These are phyloP conservation scores for Peromyscus polionotus DNA, from an alignment of 2,113 vertebrate species.

Conservation along the genomic window DNA sequence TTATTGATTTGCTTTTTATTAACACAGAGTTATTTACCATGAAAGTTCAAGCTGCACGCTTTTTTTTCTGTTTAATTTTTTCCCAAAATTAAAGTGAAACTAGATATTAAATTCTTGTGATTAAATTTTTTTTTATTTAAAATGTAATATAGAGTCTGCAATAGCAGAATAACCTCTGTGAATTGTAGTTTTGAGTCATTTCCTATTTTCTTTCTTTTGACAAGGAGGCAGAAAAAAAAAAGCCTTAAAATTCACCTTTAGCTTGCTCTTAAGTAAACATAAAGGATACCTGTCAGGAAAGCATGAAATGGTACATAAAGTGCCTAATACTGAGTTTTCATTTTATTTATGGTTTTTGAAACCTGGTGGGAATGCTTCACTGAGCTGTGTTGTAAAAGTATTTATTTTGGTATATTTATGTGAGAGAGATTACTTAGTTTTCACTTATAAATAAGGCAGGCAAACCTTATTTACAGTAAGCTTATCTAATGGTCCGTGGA, in stretches of 20 bases:
- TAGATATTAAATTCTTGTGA: constrained; percentile 72
- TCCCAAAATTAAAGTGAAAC: constrained; percentile 70
- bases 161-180: constrained; percentile 74
- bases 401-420: constrained; percentile 85
- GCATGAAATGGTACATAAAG: constrained; percentile 84
- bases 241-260: constrained; percentile 84
- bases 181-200: constrained; percentile 84
- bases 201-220: constrained; percentile 86
- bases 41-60: constrained; percentile 82
- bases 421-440: constrained; percentile 88
- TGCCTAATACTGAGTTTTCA: constrained; percentile 85
- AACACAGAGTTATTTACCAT: constrained; percentile 85
- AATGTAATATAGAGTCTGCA: constrained; percentile 77
- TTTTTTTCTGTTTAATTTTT: constrained; percentile 53
- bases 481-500: constrained; percentile 90
- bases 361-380: constrained; percentile 82
- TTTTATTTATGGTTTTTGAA: constrained; percentile 87
- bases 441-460: constrained; percentile 88
- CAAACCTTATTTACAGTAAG: constrained; percentile 88
- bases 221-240: constrained; percentile 56
- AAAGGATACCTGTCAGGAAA: constrained; percentile 88
- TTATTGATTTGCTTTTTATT: constrained; percentile 92
- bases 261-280: constrained; percentile 86
- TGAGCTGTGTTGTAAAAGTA: constrained; percentile 87
- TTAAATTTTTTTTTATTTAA: constrained; percentile 78